These are phyloP conservation scores for Festucalex cinctus DNA, from an alignment of 2,113 vertebrate genomes.

Conservation along the genomic window DNA sequence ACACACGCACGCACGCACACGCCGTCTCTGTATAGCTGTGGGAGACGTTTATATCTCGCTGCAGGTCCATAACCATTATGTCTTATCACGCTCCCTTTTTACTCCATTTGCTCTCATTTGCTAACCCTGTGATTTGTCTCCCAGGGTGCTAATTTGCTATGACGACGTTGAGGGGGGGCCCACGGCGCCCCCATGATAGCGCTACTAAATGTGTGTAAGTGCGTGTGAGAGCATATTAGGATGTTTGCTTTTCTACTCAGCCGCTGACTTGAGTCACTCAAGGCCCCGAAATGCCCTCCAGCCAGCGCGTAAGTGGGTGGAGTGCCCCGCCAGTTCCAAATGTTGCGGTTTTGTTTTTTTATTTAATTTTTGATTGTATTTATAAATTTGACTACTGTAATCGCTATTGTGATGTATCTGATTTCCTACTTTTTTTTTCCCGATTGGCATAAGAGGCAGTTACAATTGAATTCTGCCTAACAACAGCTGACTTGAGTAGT, in stretches of 20 bases:
- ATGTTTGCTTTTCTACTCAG: conserved; percentile 70
- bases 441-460: no score
- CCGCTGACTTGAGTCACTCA: conserved; percentile 54
- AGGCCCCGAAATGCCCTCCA: not conserved
- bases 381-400: no score
- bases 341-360: not conserved
- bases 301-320: not conserved
- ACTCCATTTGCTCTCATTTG: conserved; percentile 35
- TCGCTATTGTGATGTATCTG: no score
- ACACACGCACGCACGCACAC: not conserved
- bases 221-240: conserved; percentile 64
- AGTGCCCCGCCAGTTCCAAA: not conserved
- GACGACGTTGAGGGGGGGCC: conserved; percentile 44
- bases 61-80: conserved; percentile 42
- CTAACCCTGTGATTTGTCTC: conserved; percentile 50
- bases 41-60: conserved; percentile 42
- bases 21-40: conserved; percentile 24
- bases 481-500: no score
- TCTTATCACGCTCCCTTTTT: conserved; percentile 40
- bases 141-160: conserved; percentile 53
- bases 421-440: no score
- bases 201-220: conserved; percentile 21
- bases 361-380: no score
- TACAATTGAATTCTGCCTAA: no score
- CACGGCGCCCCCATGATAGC: conserved; percentile 7